These are phyloP conservation scores for Eueremaeus valkanovi DNA, from an alignment of 2,888 invertebrate species.

Conservation along the genomic window DNA sequence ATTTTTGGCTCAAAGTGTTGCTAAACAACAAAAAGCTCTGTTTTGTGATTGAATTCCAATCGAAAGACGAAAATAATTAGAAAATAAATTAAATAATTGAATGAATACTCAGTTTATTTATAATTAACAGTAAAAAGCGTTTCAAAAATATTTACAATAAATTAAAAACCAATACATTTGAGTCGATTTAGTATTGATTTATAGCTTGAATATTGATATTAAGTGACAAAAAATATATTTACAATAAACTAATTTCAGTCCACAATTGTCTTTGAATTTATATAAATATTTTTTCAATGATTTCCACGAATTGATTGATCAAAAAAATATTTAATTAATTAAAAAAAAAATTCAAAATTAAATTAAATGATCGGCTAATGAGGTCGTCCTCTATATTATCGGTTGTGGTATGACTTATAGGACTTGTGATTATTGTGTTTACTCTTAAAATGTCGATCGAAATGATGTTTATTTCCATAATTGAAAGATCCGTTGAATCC, in stretches of 20 bases:
- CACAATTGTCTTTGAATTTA: background rate
- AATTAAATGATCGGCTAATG: background rate
- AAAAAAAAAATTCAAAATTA: too few relatives aligned
- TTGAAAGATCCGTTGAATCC: constrained; percentile 6
- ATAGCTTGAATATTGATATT: background rate
- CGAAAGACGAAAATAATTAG: background rate
- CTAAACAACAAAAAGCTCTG: constrained; percentile 8
- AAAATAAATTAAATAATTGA: background rate
- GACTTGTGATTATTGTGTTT: constrained; percentile 14
- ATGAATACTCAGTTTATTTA: constrained; percentile 6
- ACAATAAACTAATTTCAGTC: background rate
- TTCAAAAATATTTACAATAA: constrained; percentile 1
- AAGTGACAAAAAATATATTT: constrained; percentile 17
- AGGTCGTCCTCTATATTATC: background rate
- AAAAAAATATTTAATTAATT: background rate
- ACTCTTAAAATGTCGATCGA: background rate
- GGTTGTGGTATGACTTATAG: background rate
- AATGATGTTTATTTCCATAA: background rate
- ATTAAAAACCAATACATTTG: background rate
- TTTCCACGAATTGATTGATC: background rate
- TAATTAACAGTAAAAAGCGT: constrained; percentile 1
- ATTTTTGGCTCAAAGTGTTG: constrained; percentile 28
- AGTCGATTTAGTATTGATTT: background rate
- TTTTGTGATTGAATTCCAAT: background rate
- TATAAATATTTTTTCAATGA: background rate